Evolutionary conservation across 2,888 invertebrate genomes (phyloP).

Genomic region (Lysandra bellargus): DNA sequence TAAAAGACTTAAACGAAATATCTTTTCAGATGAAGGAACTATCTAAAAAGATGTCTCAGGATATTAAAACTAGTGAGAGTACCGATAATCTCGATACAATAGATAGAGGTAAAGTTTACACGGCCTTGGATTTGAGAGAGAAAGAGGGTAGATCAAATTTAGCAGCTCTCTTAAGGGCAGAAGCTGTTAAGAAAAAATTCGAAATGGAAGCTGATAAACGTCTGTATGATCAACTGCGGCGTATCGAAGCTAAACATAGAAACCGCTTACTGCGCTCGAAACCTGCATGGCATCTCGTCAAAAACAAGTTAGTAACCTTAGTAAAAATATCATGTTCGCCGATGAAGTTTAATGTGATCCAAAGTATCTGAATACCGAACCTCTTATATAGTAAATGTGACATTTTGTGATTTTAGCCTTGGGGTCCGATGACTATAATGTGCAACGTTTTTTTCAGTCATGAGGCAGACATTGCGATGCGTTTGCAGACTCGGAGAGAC

Average conservation of each 20-base stretch:
- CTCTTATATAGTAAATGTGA: neutral
- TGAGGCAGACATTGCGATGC: slow-evolving; percentile 84
- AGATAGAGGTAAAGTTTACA: slow-evolving; percentile 67
- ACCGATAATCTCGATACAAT: slow-evolving; percentile 49
- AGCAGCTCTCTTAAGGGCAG: slow-evolving; percentile 84
- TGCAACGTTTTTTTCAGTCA: slow-evolving; percentile 57
- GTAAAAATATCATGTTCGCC: neutral
- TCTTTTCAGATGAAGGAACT: slow-evolving; percentile 65
- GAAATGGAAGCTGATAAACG: slow-evolving; percentile 82
- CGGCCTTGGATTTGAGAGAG: slow-evolving; percentile 66
- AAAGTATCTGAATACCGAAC: neutral
- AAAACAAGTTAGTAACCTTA: slow-evolving; percentile 71
- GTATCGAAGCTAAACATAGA: slow-evolving; percentile 79
- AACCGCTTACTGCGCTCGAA: slow-evolving; percentile 82
- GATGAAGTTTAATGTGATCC: neutral
- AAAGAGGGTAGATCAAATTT: slow-evolving; percentile 81
- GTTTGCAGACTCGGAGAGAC: slow-evolving; percentile 83
- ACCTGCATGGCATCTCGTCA: slow-evolving; percentile 86
- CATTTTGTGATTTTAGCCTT: neutral
- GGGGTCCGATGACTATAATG: neutral
- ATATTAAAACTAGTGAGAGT: slow-evolving; percentile 60
- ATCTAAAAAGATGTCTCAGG: slow-evolving; percentile 63
- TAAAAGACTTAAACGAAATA: neutral
- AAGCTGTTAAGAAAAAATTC: slow-evolving; percentile 81
- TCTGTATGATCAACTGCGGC: slow-evolving; percentile 81